phyloP scores from a whole-genome alignment of 92 coral and sea anemone genomes.

The Palythoa grandis region DNA sequence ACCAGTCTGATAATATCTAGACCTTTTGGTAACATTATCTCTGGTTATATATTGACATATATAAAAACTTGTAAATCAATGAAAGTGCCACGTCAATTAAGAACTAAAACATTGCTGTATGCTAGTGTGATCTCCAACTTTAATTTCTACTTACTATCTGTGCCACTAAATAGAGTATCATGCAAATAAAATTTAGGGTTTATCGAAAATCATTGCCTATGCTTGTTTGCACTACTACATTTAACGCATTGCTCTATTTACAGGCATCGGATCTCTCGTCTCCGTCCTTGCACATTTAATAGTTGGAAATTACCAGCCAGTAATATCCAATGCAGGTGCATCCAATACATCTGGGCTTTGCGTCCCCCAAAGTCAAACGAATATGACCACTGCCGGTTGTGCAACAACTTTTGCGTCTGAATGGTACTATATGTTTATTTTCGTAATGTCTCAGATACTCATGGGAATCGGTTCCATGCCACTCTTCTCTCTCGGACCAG shows the following conservation, averaged over 20 bases:
- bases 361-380: constrained; percentile 5
- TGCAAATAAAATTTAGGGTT: too few relatives aligned
- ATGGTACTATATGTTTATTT: constrained; percentile 65
- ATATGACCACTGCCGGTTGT: not conserved
- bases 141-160: too few relatives aligned
- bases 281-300: constrained; percentile 17
- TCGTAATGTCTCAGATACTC: constrained; percentile 75
- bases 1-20: too few relatives aligned
- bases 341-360: constrained; percentile 27
- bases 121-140: too few relatives aligned
- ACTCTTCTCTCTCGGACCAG: constrained; percentile 86
- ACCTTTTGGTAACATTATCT: too few relatives aligned
- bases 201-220: too few relatives aligned
- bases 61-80: too few relatives aligned
- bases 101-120: too few relatives aligned
- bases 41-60: too few relatives aligned
- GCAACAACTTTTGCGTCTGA: not conserved
- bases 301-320: not conserved
- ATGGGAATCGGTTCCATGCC: constrained; percentile 96
- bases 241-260: not conserved
- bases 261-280: constrained; percentile 30
- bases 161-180: too few relatives aligned
- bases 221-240: not conserved
- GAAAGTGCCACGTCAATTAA: too few relatives aligned
- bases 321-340: not conserved